Evolutionary conservation across 2,888 invertebrate genomes (phyloP).

Genomic region (Pristionchus arcanus): DNA sequence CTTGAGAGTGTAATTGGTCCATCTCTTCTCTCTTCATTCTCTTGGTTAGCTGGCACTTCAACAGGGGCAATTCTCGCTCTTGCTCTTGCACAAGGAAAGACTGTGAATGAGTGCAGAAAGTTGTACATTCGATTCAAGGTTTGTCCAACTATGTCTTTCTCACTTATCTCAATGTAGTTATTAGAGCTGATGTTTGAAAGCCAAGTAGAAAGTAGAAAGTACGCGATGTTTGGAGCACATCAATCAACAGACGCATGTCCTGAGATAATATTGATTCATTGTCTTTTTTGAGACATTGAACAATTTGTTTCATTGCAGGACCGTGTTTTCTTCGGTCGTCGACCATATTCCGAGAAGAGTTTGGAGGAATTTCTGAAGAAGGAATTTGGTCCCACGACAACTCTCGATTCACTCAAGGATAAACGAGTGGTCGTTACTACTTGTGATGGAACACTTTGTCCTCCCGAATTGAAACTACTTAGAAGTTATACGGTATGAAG

Average conservation of each 20-base stretch:
- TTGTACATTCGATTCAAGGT: conserved; percentile 55
- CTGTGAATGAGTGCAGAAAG: conserved; percentile 21
- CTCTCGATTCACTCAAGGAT: conserved; percentile 24
- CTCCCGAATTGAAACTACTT: conserved; percentile 41
- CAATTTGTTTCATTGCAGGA: background rate
- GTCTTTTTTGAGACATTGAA: too few species aligned
- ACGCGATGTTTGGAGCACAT: too few species aligned
- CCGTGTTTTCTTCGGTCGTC: conserved; percentile 53
- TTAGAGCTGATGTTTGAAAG: background rate
- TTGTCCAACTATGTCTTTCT: background rate
- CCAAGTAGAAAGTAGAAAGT: too few species aligned
- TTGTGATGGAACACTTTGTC: conserved; percentile 53
- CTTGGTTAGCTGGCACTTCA: conserved; percentile 52
- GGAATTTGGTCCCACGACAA: conserved; percentile 12
- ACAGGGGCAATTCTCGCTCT: conserved; percentile 54
- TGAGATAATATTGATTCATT: too few species aligned
- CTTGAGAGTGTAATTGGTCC: conserved; percentile 34
- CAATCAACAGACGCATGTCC: too few species aligned
- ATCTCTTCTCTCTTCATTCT: conserved; percentile 30
- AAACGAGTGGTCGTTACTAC: conserved; percentile 48
- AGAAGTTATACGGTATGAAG: conserved; percentile 48
- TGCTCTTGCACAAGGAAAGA: conserved; percentile 49
- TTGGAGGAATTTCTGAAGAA: conserved; percentile 52
- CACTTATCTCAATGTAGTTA: background rate
- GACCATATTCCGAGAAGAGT: conserved; percentile 52